These are phyloP conservation scores for Plemyria rubiginata DNA, from an alignment of 2,888 invertebrate genomes.

Conservation along the genomic window DNA sequence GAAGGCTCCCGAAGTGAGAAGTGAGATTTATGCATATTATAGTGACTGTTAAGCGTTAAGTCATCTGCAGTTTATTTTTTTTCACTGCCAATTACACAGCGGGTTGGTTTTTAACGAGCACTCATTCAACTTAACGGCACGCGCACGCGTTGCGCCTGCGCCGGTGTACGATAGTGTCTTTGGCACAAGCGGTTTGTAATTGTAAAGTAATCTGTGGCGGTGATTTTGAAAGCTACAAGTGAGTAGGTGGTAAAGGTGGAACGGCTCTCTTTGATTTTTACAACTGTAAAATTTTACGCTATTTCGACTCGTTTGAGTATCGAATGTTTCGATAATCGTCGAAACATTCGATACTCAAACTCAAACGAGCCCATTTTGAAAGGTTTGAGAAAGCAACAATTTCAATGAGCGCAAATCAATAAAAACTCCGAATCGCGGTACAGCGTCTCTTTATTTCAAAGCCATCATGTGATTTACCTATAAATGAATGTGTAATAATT, in stretches of 20 bases:
- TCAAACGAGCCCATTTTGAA: too few species aligned
- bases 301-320: neutral
- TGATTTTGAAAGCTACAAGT: constrained; percentile 15
- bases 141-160: constrained; percentile 52
- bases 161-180: constrained; percentile 47
- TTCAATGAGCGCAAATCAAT: too few species aligned
- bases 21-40: neutral
- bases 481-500: too few species aligned
- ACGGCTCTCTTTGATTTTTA: constrained; percentile 1
- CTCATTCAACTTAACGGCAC: constrained; percentile 72
- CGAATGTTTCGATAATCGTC: neutral
- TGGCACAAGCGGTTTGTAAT: constrained; percentile 38
- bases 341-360: too few species aligned
- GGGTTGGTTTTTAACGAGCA: constrained; percentile 76
- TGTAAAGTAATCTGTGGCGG: constrained; percentile 15
- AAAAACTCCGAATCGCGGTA: too few species aligned
- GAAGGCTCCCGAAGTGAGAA: neutral
- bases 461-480: too few species aligned
- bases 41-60: constrained; percentile 9
- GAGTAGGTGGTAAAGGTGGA: constrained; percentile 1
- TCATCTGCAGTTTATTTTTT: constrained; percentile 41
- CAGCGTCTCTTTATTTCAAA: too few species aligned
- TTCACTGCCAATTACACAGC: constrained; percentile 74
- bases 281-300: constrained; percentile 10
- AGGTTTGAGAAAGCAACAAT: too few species aligned